Percentiles rank a stretch among this genome's conserved stretches.
phyloP scores from a whole-genome alignment of 2,113 vertebrate species.

The Jaculus jaculus region DNA sequence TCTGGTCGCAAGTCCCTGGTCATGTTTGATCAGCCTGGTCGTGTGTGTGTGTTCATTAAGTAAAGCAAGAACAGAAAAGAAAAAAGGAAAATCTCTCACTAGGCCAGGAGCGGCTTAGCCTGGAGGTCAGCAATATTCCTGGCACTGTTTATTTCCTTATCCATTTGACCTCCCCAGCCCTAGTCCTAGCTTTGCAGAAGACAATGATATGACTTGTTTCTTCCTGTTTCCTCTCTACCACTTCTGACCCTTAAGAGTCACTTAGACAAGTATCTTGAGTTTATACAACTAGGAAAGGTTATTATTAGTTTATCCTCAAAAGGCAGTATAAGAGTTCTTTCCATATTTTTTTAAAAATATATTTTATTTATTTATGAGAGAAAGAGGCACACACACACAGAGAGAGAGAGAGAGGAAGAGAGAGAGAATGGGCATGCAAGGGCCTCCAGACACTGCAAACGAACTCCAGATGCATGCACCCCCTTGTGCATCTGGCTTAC shows the following conservation, averaged over 20 bases:
- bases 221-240: neutral
- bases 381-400: too few relatives aligned
- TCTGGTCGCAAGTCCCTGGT: neutral
- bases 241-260: neutral
- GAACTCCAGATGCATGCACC: too few relatives aligned
- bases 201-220: slow-evolving; percentile 22
- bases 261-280: slow-evolving; percentile 15
- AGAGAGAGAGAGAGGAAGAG: too few relatives aligned
- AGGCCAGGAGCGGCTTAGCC: neutral
- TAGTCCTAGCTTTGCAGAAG: neutral
- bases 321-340: neutral
- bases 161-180: neutral
- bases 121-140: neutral
- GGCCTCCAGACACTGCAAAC: too few relatives aligned
- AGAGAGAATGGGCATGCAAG: too few relatives aligned
- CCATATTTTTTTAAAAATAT: neutral
- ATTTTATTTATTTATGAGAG: too few relatives aligned
- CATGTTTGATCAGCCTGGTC: neutral
- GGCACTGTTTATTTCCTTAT: neutral
- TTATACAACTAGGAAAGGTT: neutral
- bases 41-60: neutral
- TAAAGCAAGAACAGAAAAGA: neutral
- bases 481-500: too few relatives aligned
- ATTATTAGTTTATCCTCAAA: neutral
- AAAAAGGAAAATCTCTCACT: neutral